Base-by-base conservation (phyloP, 2,113 vertebrate species). In the Alectura lathami region DNA sequence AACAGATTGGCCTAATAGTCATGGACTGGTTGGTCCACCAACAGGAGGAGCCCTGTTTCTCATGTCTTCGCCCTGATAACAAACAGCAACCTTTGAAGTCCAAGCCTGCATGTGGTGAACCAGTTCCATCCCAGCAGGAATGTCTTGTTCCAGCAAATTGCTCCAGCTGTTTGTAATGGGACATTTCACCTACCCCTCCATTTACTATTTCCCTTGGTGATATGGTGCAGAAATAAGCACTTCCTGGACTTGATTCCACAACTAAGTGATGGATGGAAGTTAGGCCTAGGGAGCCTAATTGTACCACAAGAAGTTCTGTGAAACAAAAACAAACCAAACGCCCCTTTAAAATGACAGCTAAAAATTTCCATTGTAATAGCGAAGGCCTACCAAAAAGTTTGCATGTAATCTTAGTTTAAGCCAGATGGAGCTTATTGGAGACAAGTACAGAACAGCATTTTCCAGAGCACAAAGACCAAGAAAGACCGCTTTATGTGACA, bases 91-190 rank as follows among this genome's bases (percentile, higher is more conserved):
- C 30, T 40, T 10, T 68, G 54, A 69, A 42, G 7, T 47, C 45
- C 43, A 67, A 54, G 50, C 32, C 20, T 62, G 42, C 30, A 26
- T 16, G 34, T 30, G 7, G 36, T 81, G 23, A 27, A 13, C n/a
- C 29, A 63, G 22, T 32, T 51, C 42, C 27, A 38, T 13, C 53
- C 60, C 57, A 24, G 34, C 11, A 40, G 17, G 17, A 72, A n/a
- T 43, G 9, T 3, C 24, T 86, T 83, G 6, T 30, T 62, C 66
- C 27, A 56, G 30, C 3, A 40, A 38, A 51, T 24, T 26, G 20
- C 6, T 73, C 7, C 30, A 56, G 32, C 34, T 67, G 13, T 72
- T 48, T 5, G 2, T 27, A 69, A 32, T 0, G 0, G 34, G 17
- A 66, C 5, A 56, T 32, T 32, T 76, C 56, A 76, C 34, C 38